Evolutionary conservation across 2,797 vertebrate genomes (phyloP).

Genomic region (Lacerta bilineata): DNA sequence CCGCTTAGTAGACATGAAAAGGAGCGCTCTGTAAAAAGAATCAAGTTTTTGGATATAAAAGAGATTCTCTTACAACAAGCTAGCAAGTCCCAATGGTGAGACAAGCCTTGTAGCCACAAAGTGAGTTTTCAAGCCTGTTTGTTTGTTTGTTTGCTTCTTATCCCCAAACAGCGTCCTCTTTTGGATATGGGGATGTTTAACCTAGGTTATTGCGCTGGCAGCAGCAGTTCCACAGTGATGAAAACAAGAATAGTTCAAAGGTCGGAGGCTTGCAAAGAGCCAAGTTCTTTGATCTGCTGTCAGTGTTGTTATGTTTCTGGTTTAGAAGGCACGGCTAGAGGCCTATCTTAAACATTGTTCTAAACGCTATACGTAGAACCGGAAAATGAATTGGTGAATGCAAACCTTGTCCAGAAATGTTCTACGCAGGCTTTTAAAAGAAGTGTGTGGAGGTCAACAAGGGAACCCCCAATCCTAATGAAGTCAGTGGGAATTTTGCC

Average conservation of each 20-base stretch:
- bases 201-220: slow-evolving; percentile 74
- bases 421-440: slow-evolving; percentile 54
- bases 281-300: slow-evolving; percentile 81
- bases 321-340: slow-evolving; percentile 73
- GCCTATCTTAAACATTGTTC: slow-evolving; percentile 74
- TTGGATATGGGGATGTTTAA: slow-evolving; percentile 72
- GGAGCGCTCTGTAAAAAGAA: slow-evolving; percentile 1
- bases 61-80: not conserved
- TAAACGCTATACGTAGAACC: slow-evolving; percentile 55
- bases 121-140: not conserved
- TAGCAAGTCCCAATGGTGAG: rapidly evolving
- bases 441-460: slow-evolving; percentile 67
- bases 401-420: slow-evolving; percentile 72
- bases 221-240: slow-evolving; percentile 67
- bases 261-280: slow-evolving; percentile 76
- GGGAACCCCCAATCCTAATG: slow-evolving; percentile 62
- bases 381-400: slow-evolving; percentile 74
- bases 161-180: slow-evolving; percentile 28
- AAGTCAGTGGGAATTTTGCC: slow-evolving; percentile 66
- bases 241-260: slow-evolving; percentile 80
- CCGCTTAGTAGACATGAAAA: not conserved
- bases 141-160: slow-evolving; percentile 16
- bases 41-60: slow-evolving; percentile 38
- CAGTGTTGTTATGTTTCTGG: slow-evolving; percentile 67
- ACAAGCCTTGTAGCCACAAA: slow-evolving; percentile 42